These are phyloP conservation scores for Pyrocephalus nanus DNA, from an alignment of 2,797 vertebrate genomes.

Conservation along the genomic window DNA sequence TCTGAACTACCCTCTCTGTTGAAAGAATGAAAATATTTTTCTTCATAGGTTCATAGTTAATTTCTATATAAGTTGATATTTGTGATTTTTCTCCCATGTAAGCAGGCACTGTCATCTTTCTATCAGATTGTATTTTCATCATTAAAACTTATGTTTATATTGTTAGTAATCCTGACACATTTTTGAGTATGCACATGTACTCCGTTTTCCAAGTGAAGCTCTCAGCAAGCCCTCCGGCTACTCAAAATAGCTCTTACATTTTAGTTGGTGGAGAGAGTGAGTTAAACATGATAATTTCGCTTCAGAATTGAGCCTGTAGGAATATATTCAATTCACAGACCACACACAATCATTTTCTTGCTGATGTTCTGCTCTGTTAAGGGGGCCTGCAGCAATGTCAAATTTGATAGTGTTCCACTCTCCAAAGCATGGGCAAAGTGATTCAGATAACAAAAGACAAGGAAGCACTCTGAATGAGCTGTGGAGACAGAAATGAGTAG, in stretches of 20 bases:
- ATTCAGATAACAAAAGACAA: not conserved
- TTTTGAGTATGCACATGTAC: not conserved
- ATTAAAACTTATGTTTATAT: slow-evolving; percentile 3
- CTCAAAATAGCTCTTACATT: not conserved
- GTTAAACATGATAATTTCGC: slow-evolving; percentile 39
- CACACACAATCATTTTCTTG: not conserved
- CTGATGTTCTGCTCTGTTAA: slow-evolving; percentile 46
- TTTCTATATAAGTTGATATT: not conserved
- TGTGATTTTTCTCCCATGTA: not conserved
- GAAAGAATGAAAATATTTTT: not conserved
- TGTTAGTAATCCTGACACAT: slow-evolving; percentile 10
- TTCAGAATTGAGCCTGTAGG: slow-evolving; percentile 35
- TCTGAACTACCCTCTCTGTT: not conserved
- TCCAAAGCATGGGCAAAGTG: not conserved
- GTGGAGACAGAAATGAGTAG: not conserved
- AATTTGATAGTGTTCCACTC: slow-evolving; percentile 21
- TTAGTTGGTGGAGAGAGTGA: not conserved
- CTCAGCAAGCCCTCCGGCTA: slow-evolving; percentile 14
- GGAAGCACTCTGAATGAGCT: not conserved
- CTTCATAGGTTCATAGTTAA: not conserved
- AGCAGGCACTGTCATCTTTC: not conserved
- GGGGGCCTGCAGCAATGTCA: slow-evolving; percentile 23
- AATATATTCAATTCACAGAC: slow-evolving; percentile 18
- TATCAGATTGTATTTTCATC: not conserved
- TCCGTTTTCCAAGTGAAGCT: not conserved